Percentiles rank a stretch among this genome's conserved stretches.
Conservation (phyloP, 2,888 invertebrate genomes). For the Onchidella celtica region DNA sequence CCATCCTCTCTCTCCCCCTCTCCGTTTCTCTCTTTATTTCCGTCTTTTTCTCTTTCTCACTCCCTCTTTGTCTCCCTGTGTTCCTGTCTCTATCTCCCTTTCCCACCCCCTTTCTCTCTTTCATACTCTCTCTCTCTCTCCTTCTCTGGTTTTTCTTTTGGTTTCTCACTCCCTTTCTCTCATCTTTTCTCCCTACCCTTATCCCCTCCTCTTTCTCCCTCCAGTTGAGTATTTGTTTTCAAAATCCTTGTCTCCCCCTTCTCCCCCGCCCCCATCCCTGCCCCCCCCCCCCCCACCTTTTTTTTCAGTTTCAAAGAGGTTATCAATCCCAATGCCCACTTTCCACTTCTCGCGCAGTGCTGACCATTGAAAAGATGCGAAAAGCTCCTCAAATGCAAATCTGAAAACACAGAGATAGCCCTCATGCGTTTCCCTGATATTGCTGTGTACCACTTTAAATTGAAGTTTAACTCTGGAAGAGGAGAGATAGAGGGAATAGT, state of each 20-base stretch:
- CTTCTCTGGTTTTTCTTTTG: neutral
- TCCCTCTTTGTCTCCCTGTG: neutral
- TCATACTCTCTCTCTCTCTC: neutral
- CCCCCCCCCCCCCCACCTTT: neutral
- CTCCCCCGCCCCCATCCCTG: neutral
- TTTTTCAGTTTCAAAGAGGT: too few relatives aligned
- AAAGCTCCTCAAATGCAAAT: too few relatives aligned
- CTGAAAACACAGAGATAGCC: too few relatives aligned
- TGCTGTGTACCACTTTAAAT: too few relatives aligned
- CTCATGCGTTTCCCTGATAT: too few relatives aligned
- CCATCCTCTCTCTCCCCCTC: neutral
- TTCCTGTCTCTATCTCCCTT: neutral
- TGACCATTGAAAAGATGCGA: too few relatives aligned
- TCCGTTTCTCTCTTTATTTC: neutral
- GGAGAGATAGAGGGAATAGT: too few relatives aligned
- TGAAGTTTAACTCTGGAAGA: too few relatives aligned
- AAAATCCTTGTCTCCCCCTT: neutral
- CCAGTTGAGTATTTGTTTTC: neutral
- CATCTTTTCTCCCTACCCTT: neutral
- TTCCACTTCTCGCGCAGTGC: too few relatives aligned
- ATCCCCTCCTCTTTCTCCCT: neutral
- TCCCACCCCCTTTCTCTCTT: neutral
- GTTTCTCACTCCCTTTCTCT: neutral
- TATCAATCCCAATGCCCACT: too few relatives aligned
- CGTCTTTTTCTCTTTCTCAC: neutral